Evolutionary conservation across 2,888 invertebrate species (phyloP), one percentile per base, ranked within the genome.

Genomic region (Trachelus stipa): DNA sequence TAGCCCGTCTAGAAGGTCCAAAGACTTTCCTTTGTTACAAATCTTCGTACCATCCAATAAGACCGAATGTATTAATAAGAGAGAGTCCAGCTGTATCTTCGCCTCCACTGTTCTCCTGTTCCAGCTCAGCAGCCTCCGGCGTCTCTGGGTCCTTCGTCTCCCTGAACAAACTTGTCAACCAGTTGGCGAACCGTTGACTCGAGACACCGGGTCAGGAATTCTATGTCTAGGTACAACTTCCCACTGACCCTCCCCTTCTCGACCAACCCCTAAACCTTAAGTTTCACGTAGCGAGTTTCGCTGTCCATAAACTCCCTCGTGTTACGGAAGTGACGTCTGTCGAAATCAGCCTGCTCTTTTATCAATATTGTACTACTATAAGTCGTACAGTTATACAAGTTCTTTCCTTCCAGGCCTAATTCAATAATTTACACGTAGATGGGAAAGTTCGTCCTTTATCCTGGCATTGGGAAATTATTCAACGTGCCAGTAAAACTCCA

Each of bases 111-210:
- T 56, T 56, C 56, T 56, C 3, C 23, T 23, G 56, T 23, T 56
- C 23, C 56, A 56, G 23, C 9, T 56, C 56, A 23, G 56, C 71
- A 71, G 34, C 71, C 2, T 34, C 71, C 31, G 23, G 71, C 31
- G 30, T 30, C 30, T 30, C 23, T 23, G 56, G 23, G 23, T 23
- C 56, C 56, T 56, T 56, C 9, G 9, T 56, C 9, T 23, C 23
- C 56, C 56, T 56, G 79, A 76, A 69, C 69, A 76, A 85, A 85
- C 85, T 85, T 82, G 84, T 82, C 85, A 83, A 81, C 81, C 83
- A 85, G 82, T 83, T 83, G 80, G 83, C 79, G 74, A 85, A 85
- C 85, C 84, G 82, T 83, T 76, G 81, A 69, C 69, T 71, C 40
- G 79, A 80, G 56, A 56, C 56, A 56, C 23, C 56, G 9, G 56